Conservation (phyloP, 2,888 invertebrate genomes). For the Drosophila tripunctata region DNA sequence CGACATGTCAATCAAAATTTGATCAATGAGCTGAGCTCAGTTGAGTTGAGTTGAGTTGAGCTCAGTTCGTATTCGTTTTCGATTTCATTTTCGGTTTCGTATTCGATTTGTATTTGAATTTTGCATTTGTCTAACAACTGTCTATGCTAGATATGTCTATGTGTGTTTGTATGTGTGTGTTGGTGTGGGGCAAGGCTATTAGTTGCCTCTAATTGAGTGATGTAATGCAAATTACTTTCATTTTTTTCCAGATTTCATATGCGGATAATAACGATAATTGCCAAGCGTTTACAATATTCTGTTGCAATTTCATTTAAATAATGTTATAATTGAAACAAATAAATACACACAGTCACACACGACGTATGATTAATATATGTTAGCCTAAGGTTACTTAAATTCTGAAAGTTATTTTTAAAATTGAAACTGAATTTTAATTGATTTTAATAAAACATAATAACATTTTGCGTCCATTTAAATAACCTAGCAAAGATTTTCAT, state of each 20-base stretch:
- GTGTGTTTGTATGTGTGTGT: constrained; percentile 6
- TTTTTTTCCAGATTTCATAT: constrained; percentile 25
- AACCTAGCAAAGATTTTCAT: background rate
- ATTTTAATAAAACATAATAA: background rate
- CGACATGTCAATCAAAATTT: constrained; percentile 77
- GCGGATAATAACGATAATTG: constrained; percentile 12
- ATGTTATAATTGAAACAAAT: background rate
- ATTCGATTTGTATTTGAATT: constrained; percentile 37
- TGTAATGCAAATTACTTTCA: constrained; percentile 79
- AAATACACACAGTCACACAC: background rate
- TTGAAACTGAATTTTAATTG: background rate
- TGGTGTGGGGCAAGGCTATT: constrained; percentile 65
- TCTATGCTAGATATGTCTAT: constrained; percentile 25
- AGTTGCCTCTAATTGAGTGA: constrained; percentile 69
- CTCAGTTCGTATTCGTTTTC: constrained; percentile 28
- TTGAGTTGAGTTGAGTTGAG: constrained; percentile 49
- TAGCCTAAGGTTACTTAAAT: background rate
- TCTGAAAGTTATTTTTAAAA: too few species aligned
- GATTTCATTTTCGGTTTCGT: constrained; percentile 18
- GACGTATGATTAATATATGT: constrained; percentile 27
- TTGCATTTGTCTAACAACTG: constrained; percentile 38
- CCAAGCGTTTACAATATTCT: constrained; percentile 23
- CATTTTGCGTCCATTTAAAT: background rate
- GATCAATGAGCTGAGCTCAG: constrained; percentile 68
- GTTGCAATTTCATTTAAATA: background rate